Evolutionary conservation across 2,888 invertebrate species (phyloP), one percentile per base, ranked within the genome.

Genomic region (Calameuta pallipes): DNA sequence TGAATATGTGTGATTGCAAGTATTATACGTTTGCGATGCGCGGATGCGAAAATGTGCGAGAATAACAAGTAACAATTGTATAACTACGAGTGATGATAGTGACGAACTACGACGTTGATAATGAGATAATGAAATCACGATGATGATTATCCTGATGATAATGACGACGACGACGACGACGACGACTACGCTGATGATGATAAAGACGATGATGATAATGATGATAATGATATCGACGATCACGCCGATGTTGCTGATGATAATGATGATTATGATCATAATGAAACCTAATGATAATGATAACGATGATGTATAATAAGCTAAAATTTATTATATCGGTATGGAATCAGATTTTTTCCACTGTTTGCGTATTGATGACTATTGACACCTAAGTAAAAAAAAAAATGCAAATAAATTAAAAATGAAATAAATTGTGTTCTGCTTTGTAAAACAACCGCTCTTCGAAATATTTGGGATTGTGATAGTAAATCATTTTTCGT

Each of bases 261-360:
- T 76, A 85, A 84, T 85, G 85, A 85, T 84, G 41, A 41, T 86
- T 83, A 86, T 86, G 85, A 87, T 83, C 85, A 85, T 83, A 85
- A 85, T 85, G 84, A 85, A 85, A 86, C 56, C 56, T 71, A 86
- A 85, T 83, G 83, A 85, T 85, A 84, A 85, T 85, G 85, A 87
- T 87, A 85, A 86, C 82, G 85, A 89, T 89, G 89, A 87, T 90
- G 90, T 90, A 90, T 89, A 87, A 88, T 90, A 89, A 89, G 89
- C 87, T 90, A 90, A 87, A 90, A 89, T 90, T 89, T 89, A 90
- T 90, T 89, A 89, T 90, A 89, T 89, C 89, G 89, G 87, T 90
- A 90, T 89, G 89, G 87, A 90, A 89, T 89, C 89, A 88, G 87
- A 90, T 88, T 89, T 90, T 86, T 89, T 89, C 89, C 87, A 89